Conservation (phyloP, 2,797 vertebrate genomes). For the Geotrypetes seraphini region DNA sequence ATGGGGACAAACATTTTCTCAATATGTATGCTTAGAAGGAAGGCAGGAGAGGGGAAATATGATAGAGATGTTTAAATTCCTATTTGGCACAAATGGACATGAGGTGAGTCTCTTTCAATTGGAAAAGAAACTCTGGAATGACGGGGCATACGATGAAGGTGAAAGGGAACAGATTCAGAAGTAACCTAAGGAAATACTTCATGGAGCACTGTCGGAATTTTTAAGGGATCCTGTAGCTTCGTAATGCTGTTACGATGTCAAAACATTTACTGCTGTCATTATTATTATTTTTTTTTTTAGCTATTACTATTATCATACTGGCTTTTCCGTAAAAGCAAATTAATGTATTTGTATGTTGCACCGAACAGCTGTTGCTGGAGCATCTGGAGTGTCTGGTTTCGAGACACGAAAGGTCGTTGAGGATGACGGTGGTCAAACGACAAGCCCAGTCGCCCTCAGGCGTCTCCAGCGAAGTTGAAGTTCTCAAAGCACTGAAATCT, state of each 20-base stretch:
- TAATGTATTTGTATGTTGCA: conserved; percentile 23
- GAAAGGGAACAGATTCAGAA: no score
- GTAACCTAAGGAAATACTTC: no score
- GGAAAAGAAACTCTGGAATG: no score
- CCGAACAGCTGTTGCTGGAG: conserved; percentile 80
- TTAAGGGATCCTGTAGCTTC: neutral
- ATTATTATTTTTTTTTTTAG: no score
- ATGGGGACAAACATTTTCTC: no score
- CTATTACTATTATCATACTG: conserved; percentile 7
- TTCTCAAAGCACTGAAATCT: conserved; percentile 97
- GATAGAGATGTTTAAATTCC: no score
- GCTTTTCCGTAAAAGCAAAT: conserved; percentile 6
- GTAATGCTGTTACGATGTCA: neutral
- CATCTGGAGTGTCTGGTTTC: conserved; percentile 98
- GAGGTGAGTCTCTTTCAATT: no score
- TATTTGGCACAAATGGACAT: no score
- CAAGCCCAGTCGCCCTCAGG: conserved; percentile 97
- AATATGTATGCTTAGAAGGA: no score
- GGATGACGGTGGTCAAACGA: conserved; percentile 96
- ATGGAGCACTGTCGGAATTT: neutral
- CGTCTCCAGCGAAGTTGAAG: conserved; percentile 96
- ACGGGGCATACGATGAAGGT: no score
- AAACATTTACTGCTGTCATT: conserved; percentile 5
- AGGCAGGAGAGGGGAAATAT: no score
- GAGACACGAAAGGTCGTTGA: conserved; percentile 87